Evolutionary conservation across 2,113 vertebrate genomes (phyloP).

Genomic region (Rhabdomys dilectus): DNA sequence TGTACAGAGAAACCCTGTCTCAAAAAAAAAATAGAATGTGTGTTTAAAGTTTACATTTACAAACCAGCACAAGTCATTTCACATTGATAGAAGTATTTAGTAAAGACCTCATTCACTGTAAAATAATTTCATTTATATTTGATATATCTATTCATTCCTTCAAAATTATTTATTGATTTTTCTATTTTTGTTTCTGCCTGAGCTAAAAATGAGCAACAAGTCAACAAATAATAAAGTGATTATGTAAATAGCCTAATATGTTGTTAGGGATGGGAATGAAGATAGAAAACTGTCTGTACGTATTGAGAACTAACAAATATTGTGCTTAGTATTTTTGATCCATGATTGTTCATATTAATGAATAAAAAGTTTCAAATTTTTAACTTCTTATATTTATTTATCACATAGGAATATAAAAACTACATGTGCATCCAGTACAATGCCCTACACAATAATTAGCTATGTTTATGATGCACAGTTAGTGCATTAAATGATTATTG

Average conservation of each 20-base stretch:
- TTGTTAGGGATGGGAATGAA: neutral
- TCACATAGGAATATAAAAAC: neutral
- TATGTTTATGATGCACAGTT: neutral
- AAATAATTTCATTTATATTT: neutral
- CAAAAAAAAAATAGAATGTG: neutral
- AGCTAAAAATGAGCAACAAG: neutral
- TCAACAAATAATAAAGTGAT: neutral
- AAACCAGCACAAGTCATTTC: neutral
- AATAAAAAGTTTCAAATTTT: neutral
- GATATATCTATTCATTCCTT: neutral
- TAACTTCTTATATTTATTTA: neutral
- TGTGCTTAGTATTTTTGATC: neutral
- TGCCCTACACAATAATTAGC: neutral
- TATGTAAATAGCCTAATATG: neutral
- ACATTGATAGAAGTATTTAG: neutral
- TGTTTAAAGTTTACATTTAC: neutral
- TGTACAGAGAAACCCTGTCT: no score
- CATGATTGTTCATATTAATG: neutral
- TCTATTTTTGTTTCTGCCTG: neutral
- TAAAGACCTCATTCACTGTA: neutral
- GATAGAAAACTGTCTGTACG: neutral
- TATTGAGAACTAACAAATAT: neutral
- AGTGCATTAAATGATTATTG: neutral
- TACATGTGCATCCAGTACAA: neutral
- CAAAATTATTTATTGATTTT: constrained; percentile 2